These are phyloP conservation scores for Cataglyphis hispanica DNA, from an alignment of 1,140 invertebrate genomes.

Conservation along the genomic window DNA sequence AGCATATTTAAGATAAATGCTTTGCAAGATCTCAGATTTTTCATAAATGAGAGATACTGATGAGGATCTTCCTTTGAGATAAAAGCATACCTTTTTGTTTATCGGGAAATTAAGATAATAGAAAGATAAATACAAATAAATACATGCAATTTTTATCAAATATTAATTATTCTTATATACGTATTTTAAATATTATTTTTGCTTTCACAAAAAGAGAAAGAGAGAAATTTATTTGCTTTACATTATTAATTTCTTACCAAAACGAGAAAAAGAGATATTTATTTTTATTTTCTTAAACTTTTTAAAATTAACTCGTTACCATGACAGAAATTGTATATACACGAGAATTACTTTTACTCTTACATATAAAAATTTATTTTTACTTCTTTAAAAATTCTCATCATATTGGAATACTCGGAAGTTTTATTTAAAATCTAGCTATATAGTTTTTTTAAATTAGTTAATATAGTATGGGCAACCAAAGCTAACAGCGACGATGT, in stretches of 20 bases:
- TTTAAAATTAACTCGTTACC: not conserved
- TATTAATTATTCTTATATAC: not conserved
- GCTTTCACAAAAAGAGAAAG: not conserved
- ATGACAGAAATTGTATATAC: too few relatives aligned
- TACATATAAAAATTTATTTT: not conserved
- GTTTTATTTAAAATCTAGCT: conserved; percentile 3
- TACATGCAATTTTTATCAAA: not conserved
- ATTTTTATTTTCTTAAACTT: not conserved
- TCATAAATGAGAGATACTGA: not conserved
- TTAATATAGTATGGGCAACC: not conserved
- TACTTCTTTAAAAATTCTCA: not conserved
- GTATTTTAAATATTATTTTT: conserved; percentile 7
- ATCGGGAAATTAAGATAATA: not conserved
- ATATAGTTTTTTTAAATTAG: not conserved
- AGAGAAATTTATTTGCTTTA: not conserved
- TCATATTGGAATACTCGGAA: not conserved
- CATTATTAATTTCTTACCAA: not conserved
- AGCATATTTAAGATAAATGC: not conserved
- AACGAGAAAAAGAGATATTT: not conserved
- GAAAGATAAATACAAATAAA: not conserved
- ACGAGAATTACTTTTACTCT: not conserved
- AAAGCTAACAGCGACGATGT: not conserved
- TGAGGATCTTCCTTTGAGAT: conserved; percentile 14
- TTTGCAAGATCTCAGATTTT: conserved; percentile 5
- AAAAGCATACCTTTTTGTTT: not conserved